phyloP scores from a whole-genome alignment of 1,140 invertebrate genomes.

The Caenorhabditis remanei region DNA sequence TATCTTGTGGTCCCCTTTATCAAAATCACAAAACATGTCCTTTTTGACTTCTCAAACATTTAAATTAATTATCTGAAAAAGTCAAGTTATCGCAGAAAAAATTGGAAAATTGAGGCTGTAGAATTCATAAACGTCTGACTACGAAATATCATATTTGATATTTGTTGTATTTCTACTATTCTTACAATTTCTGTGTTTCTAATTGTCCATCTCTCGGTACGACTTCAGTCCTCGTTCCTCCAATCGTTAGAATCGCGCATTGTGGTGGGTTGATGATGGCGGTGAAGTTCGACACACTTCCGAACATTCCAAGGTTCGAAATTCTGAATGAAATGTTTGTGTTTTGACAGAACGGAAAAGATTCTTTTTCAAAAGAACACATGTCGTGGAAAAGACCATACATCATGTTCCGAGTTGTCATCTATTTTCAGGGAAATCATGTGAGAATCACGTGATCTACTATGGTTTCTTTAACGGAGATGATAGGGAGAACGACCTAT shows the following conservation, averaged over 20 bases:
- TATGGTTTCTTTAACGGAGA: too few relatives aligned
- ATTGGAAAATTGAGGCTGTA: too few relatives aligned
- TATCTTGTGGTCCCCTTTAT: too few relatives aligned
- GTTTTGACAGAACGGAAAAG: neutral
- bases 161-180: neutral
- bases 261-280: constrained; percentile 85
- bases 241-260: constrained; percentile 83
- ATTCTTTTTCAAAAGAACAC: neutral
- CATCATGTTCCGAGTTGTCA: neutral
- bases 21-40: too few relatives aligned
- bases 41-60: too few relatives aligned
- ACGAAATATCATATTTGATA: too few relatives aligned
- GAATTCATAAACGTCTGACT: too few relatives aligned
- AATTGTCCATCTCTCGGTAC: constrained; percentile 78
- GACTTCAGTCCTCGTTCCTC: constrained; percentile 81
- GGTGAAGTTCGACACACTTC: constrained; percentile 82
- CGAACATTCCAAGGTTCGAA: constrained; percentile 98
- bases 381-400: neutral
- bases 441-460: neutral
- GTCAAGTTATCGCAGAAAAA: too few relatives aligned
- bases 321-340: constrained; percentile 79
- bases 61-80: too few relatives aligned
- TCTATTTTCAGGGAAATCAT: neutral
- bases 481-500: too few relatives aligned
- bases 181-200: constrained; percentile 57